phyloP scores from a whole-genome alignment of 2,888 invertebrate species.

The Anoplius nigerrimus region DNA sequence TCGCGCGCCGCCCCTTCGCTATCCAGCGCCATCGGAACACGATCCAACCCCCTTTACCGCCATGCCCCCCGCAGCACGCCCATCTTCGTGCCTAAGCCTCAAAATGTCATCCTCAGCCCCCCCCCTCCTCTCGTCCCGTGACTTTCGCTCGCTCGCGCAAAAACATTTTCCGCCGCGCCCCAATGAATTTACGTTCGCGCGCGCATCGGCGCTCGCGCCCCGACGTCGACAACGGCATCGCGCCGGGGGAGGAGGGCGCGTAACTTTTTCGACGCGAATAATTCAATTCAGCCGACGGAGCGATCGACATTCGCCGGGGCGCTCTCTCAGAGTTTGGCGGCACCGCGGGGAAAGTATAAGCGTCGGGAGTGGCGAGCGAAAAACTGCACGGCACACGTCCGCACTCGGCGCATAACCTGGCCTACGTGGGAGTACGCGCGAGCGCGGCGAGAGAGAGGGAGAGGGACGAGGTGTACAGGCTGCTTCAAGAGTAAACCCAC shows the following conservation, averaged over 20 bases:
- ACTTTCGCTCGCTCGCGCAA: not conserved
- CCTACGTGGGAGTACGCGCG: not conserved
- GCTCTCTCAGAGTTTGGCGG: not conserved
- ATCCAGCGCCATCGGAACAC: not conserved
- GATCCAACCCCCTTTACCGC: not conserved
- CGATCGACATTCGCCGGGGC: conserved; percentile 4
- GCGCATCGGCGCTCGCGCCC: too few relatives aligned
- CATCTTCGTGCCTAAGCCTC: not conserved
- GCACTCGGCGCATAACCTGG: not conserved
- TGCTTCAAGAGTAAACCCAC: too few relatives aligned
- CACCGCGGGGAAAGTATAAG: conserved; percentile 4
- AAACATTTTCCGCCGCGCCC: conserved; percentile 13
- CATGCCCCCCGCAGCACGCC: not conserved
- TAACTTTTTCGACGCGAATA: conserved; percentile 54
- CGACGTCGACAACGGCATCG: too few relatives aligned
- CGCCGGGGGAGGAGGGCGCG: too few relatives aligned
- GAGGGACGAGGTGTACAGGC: not conserved
- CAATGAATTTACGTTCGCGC: conserved; percentile 8
- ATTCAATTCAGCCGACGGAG: conserved; percentile 51
- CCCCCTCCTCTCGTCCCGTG: not conserved
- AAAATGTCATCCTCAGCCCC: conserved; percentile 10
- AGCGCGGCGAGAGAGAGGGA: not conserved
- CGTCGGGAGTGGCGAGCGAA: conserved; percentile 1
- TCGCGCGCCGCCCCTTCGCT: conserved; percentile 2
- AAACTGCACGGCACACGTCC: not conserved